These are phyloP conservation scores for Pedionomus torquatus DNA, from an alignment of 2,113 vertebrate genomes.

Conservation along the genomic window DNA sequence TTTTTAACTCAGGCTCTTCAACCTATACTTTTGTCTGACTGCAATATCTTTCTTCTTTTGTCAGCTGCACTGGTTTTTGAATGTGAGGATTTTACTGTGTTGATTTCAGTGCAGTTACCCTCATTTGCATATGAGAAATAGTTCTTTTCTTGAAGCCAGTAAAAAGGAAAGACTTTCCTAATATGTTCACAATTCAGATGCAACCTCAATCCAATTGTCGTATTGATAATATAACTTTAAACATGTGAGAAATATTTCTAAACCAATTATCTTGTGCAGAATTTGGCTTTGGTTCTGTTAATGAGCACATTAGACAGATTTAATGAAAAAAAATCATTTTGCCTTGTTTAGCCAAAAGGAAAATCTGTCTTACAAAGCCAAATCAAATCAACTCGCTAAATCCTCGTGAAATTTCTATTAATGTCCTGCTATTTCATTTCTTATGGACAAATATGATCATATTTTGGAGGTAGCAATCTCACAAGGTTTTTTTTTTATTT, in stretches of 20 bases:
- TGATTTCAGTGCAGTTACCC: neutral
- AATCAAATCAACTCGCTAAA: neutral
- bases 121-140: neutral
- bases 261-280: neutral
- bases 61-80: neutral
- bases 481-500: neutral
- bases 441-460: neutral
- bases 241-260: neutral
- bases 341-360: neutral
- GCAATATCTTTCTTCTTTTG: neutral
- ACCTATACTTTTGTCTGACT: neutral
- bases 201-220: neutral
- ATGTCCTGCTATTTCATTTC: neutral
- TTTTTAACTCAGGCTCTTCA: neutral
- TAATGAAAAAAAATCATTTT: neutral
- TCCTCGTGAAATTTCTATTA: neutral
- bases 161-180: neutral
- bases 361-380: neutral
- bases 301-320: neutral
- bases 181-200: neutral
- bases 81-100: neutral
- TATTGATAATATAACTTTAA: neutral
- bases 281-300: neutral
- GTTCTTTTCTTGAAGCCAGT: neutral
- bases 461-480: neutral